Evolutionary conservation across 2,888 invertebrate species (phyloP).

Genomic region (Himalopsyche kuldschensis): DNA sequence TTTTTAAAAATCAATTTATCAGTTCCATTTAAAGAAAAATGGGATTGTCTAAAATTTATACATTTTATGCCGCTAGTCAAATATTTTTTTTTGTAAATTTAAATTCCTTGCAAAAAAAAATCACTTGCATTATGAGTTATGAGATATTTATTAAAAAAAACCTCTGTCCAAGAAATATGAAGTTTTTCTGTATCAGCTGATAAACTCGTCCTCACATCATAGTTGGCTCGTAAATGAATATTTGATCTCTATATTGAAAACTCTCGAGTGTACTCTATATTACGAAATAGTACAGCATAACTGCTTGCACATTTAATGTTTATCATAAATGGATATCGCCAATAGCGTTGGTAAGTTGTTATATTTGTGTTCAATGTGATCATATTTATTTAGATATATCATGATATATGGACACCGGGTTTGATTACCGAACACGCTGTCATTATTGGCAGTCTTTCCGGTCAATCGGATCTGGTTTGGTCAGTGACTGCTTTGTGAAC

Average conservation of each 20-base stretch:
- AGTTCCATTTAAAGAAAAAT: too few relatives aligned
- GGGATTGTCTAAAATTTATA: too few relatives aligned
- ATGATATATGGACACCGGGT: neutral
- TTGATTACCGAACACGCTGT: neutral
- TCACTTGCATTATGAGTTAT: too few relatives aligned
- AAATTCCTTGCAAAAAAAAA: too few relatives aligned
- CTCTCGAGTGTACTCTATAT: neutral
- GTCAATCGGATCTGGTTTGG: slow-evolving; percentile 23
- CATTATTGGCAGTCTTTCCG: neutral
- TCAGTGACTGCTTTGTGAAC: slow-evolving; percentile 23
- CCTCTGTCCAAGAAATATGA: neutral
- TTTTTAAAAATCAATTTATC: too few relatives aligned
- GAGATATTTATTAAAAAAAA: neutral
- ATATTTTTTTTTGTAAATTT: too few relatives aligned
- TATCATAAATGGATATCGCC: neutral
- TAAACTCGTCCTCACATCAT: neutral
- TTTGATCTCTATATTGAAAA: neutral
- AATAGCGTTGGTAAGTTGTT: neutral
- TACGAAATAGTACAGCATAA: neutral
- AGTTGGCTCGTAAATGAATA: neutral
- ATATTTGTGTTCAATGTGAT: slow-evolving; percentile 3
- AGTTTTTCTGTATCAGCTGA: neutral
- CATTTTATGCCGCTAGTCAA: too few relatives aligned
- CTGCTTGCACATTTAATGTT: neutral
- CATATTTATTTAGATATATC: neutral